These are phyloP conservation scores for Ridgeia piscesae DNA, from an alignment of 1,140 invertebrate genomes.

Conservation along the genomic window DNA sequence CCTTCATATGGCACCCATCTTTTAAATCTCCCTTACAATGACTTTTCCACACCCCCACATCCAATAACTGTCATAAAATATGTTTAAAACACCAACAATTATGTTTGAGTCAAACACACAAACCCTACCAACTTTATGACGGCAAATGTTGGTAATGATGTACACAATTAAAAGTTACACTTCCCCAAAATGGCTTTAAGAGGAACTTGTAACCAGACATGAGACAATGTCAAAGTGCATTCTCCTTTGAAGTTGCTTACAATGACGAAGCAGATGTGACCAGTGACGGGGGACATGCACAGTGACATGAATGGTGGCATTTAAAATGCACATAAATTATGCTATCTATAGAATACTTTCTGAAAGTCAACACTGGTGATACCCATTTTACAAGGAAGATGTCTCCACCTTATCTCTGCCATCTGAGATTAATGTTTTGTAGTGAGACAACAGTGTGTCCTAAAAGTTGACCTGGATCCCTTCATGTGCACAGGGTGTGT, in stretches of 20 bases:
- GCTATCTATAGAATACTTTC: not conserved
- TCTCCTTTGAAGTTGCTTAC: not conserved
- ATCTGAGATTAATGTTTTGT: conserved; percentile 6
- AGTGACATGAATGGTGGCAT: not conserved
- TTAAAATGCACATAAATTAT: conserved; percentile 7
- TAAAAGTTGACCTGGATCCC: not conserved
- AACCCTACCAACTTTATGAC: not conserved
- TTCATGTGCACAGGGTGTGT: not conserved
- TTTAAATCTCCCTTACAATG: not conserved
- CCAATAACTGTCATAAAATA: not conserved
- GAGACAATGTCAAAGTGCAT: not conserved
- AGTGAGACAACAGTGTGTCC: not conserved
- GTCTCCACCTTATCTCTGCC: not conserved
- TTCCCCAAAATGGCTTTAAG: not conserved
- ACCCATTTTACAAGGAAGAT: not conserved
- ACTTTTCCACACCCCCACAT: not conserved
- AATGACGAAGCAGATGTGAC: not conserved
- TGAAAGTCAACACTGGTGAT: not conserved
- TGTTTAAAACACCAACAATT: not conserved
- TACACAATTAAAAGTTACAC: not conserved
- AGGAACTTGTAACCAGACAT: not conserved
- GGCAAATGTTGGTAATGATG: not conserved
- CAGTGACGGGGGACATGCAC: not conserved
- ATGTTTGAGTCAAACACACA: not conserved
- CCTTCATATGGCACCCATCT: no score